phyloP scores from a whole-genome alignment of 2,797 vertebrate genomes.

The Ibycter americanus region DNA sequence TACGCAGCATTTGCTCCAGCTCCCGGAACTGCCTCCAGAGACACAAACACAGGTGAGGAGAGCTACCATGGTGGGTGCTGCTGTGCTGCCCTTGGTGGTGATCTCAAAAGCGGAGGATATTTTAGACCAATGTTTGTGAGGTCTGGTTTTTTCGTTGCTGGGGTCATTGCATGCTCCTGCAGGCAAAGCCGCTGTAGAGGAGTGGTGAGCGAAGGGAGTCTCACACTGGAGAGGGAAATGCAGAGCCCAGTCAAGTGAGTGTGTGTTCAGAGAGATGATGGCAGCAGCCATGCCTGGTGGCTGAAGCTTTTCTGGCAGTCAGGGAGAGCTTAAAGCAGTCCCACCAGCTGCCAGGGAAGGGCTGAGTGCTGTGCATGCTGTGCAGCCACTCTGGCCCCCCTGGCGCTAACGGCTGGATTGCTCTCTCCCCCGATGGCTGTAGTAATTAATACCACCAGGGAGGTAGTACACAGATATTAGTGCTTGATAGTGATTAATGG shows the following conservation, averaged over 20 bases:
- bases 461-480: neutral
- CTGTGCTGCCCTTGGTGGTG: too few species aligned
- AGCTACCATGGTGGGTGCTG: neutral
- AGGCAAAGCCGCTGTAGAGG: neutral
- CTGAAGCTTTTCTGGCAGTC: neutral
- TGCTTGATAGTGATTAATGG: neutral
- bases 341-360: neutral
- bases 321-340: neutral
- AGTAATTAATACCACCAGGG: neutral
- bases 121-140: neutral
- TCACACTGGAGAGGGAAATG: neutral
- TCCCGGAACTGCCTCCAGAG: neutral
- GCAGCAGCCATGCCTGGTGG: neutral
- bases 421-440: neutral
- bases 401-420: neutral
- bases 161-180: fast-evolving
- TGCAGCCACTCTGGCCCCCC: neutral
- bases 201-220: neutral
- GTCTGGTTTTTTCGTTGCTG: neutral
- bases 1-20: fast-evolving
- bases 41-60: neutral
- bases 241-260: fast-evolving
- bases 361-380: neutral
- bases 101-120: fast-evolving
- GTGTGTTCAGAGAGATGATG: neutral